Evolutionary conservation across 2,797 vertebrate species (phyloP).

Genomic region (Erethizon dorsatum): DNA sequence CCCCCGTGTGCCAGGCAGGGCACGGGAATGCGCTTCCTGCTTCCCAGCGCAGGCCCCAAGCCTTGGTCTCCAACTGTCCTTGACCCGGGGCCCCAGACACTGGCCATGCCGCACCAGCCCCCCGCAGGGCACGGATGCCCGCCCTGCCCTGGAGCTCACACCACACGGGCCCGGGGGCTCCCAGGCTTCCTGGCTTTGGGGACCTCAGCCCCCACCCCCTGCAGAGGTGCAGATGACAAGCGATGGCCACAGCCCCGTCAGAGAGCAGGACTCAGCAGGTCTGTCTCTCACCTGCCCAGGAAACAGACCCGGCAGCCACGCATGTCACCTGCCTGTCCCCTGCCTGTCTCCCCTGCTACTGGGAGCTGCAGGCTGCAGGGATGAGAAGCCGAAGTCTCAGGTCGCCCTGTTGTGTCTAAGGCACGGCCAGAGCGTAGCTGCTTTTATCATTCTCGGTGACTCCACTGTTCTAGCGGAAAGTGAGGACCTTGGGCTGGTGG

Average conservation of each 20-base stretch:
- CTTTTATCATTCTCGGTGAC: constrained; percentile 93
- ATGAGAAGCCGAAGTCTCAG: constrained; percentile 72
- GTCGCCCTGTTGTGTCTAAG: constrained; percentile 94
- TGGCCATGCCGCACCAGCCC: too few relatives aligned
- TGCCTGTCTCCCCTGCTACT: background rate
- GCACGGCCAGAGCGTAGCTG: constrained; percentile 92
- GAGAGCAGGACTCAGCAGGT: background rate
- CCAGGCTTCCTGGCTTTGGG: background rate
- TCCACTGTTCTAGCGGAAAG: constrained; percentile 93
- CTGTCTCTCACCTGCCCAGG: constrained; percentile 70
- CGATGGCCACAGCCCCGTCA: constrained; percentile 19
- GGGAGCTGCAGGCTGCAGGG: background rate
- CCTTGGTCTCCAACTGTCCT: too few relatives aligned
- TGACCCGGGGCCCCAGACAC: too few relatives aligned
- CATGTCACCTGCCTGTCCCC: background rate
- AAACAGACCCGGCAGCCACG: constrained; percentile 29
- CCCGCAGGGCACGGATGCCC: too few relatives aligned
- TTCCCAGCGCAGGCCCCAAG: too few relatives aligned
- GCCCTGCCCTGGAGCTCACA: too few relatives aligned
- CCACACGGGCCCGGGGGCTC: background rate
- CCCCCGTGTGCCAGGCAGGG: background rate
- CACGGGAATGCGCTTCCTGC: too few relatives aligned
- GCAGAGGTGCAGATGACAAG: constrained; percentile 50
- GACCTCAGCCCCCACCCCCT: background rate
- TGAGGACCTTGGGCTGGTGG: constrained; percentile 93